Percentiles rank a stretch among this genome's conserved stretches.
phyloP scores from a whole-genome alignment of 2,888 invertebrate species.

The Litoditis marina region DNA sequence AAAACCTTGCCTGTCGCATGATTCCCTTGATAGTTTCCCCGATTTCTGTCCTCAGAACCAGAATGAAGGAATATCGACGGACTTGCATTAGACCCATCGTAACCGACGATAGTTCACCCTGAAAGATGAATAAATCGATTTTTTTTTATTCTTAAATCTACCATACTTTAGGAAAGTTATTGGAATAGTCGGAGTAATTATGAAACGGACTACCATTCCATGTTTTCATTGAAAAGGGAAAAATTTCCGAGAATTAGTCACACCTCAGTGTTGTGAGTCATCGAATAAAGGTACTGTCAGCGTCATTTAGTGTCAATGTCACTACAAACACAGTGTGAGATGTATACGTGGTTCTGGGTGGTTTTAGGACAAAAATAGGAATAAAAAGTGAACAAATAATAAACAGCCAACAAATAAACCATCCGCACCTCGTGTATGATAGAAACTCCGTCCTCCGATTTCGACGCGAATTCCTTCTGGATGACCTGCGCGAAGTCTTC shows the following conservation, averaged over 20 bases:
- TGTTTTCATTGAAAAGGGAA: too few species aligned
- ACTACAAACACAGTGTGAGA: not conserved
- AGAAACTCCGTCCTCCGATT: slow-evolving; percentile 64
- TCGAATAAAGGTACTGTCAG: too few species aligned
- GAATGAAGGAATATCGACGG: slow-evolving; percentile 83
- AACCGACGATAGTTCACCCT: slow-evolving; percentile 82
- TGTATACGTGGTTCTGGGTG: not conserved
- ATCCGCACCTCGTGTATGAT: slow-evolving; percentile 55
- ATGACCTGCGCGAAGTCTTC: slow-evolving; percentile 89
- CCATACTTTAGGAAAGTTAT: not conserved
- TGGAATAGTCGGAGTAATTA: not conserved
- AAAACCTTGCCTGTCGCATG: slow-evolving; percentile 53
- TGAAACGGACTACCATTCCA: too few species aligned
- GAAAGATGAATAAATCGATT: slow-evolving; percentile 57
- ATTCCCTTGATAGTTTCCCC: slow-evolving; percentile 62
- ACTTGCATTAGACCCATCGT: slow-evolving; percentile 84
- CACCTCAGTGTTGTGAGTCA: too few species aligned
- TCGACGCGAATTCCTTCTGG: slow-evolving; percentile 76
- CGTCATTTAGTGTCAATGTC: too few species aligned
- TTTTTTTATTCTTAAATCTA: too few species aligned
- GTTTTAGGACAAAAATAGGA: not conserved
- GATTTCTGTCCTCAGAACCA: slow-evolving; percentile 73
- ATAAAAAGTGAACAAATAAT: not conserved
- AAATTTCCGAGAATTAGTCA: too few species aligned
- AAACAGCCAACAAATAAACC: too few species aligned